Percentiles rank a stretch among this genome's conserved stretches.
phyloP scores from a whole-genome alignment of 2,113 vertebrate species.

The Strix aluco region DNA sequence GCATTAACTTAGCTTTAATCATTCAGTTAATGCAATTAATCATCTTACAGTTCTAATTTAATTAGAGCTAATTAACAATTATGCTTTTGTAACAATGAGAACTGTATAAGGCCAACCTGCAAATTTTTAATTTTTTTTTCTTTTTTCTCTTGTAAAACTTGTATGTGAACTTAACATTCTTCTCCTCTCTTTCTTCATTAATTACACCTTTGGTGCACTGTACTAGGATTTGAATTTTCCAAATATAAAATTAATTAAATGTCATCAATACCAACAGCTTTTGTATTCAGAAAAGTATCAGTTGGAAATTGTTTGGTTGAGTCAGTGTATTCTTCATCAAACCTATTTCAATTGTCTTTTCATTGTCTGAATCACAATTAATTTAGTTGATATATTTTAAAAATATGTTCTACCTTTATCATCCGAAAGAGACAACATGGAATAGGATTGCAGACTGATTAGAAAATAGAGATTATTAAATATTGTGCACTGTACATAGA shows the following conservation, averaged over 20 bases:
- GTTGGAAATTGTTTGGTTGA: neutral
- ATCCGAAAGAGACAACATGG: neutral
- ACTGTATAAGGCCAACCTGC: neutral
- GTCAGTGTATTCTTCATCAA: neutral
- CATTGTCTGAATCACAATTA: neutral
- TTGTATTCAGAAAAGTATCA: neutral
- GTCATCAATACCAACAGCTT: neutral
- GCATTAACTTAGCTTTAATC: neutral
- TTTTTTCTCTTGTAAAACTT: neutral
- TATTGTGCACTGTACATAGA: neutral
- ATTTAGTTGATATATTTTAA: neutral
- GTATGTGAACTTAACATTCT: neutral
- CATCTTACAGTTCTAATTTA: neutral
- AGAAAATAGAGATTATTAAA: neutral
- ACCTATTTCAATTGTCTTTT: neutral
- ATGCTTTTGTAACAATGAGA: neutral
- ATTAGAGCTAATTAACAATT: neutral
- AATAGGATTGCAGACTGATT: neutral
- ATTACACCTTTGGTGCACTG: neutral
- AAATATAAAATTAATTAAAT: neutral
- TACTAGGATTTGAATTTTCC: neutral
- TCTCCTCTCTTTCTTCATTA: neutral
- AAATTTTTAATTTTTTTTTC: neutral
- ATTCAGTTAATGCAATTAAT: neutral
- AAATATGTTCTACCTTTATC: neutral